phyloP scores from a whole-genome alignment of 2,888 invertebrate genomes.

The Cepaea hortensis region DNA sequence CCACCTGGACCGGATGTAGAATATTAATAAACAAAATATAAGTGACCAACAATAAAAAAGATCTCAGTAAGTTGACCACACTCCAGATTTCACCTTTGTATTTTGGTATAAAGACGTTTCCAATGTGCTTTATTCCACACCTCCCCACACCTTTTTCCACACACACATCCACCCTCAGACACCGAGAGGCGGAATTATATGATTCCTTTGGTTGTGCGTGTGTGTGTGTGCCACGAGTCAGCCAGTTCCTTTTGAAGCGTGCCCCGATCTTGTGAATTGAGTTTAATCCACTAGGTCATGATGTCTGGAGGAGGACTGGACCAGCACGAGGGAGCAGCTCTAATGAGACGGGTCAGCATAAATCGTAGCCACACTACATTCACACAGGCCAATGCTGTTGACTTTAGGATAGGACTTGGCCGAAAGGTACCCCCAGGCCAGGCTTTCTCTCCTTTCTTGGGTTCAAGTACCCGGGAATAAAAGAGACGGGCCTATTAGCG shows the following conservation, averaged over 20 bases:
- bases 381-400: slow-evolving; percentile 11
- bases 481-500: slow-evolving; percentile 27
- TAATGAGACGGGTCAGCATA: slow-evolving; percentile 30
- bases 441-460: not conserved
- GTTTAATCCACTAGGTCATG: slow-evolving; percentile 27
- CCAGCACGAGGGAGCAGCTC: slow-evolving; percentile 14
- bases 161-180: too few relatives aligned
- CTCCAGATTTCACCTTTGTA: not conserved
- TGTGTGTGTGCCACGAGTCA: not conserved
- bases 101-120: not conserved
- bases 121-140: not conserved
- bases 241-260: not conserved
- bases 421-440: slow-evolving; percentile 21
- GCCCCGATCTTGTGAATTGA: not conserved
- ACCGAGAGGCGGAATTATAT: not conserved
- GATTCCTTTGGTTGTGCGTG: slow-evolving; percentile 2
- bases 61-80: not conserved
- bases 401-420: slow-evolving; percentile 25
- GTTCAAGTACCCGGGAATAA: slow-evolving; percentile 12
- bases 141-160: too few relatives aligned
- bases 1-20: not conserved
- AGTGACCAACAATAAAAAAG: slow-evolving; percentile 21
- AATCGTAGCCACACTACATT: not conserved
- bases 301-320: not conserved
- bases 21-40: not conserved